Base-by-base conservation (phyloP, 2,888 invertebrate genomes). In the Itoplectis maculator region DNA sequence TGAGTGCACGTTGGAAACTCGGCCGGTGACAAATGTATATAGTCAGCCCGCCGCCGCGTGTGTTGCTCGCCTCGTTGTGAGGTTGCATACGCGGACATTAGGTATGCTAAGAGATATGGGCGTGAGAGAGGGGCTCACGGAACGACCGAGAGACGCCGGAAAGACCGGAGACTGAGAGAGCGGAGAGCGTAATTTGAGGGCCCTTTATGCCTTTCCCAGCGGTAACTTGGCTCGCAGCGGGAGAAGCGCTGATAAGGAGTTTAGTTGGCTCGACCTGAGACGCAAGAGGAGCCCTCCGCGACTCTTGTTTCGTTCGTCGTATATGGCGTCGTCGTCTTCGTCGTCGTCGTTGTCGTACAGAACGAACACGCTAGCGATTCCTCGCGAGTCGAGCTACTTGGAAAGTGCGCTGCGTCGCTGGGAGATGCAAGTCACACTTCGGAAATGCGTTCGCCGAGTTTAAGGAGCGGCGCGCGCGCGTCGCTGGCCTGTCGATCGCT, bases 401-500 rank as follows among this genome's bases (percentile, higher is more conserved):
- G 69, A 75, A 72, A 75, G 70, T 59, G 68, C 65, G 42, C 13
- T 65, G n/a, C 59, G 9, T 37, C 29, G 11, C 11, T 9, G 42
- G n/a, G 29, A 76, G 79, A 76, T 82, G 79, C 79, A 76, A 82
- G 82, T 82, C 82, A 82, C 82, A 82, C 79, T 68, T 72, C 42
- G 61, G 47, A 66, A 82, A 79, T 74, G 79, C 54, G 65, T 61
- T 42, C 78, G 37, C 59, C 37, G 70, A 75, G 70, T 68, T 76
- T 51, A 82, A 82, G 82, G 82, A 76, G 82, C 47, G 79, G 79
- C 65, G 47, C 29, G 23, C 9, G 18, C 13, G 65, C n/a, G 35
- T 6, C 11, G 35, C 13, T 11, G 45, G 45, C n/a, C 15, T 29
- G 70, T 40, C 70, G 76, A 66, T 77, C 5, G 49, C 74, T 40